These are phyloP conservation scores for Tenebrio molitor DNA, from an alignment of 1,140 invertebrate genomes.

Conservation along the genomic window DNA sequence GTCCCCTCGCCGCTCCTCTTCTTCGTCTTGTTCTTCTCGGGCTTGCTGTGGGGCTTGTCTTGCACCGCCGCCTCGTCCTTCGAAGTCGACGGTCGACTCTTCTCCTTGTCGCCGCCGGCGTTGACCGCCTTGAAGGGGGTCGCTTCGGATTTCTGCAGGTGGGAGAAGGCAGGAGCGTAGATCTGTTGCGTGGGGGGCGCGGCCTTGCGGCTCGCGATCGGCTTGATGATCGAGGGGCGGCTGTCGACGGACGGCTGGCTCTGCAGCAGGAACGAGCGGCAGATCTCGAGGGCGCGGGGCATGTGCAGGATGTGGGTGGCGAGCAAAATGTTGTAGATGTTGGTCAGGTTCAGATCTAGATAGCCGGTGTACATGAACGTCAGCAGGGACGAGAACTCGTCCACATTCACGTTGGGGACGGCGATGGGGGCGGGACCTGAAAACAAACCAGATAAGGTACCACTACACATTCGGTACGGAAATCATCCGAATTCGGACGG, in stretches of 20 bases:
- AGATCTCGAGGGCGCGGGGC: conserved; percentile 80
- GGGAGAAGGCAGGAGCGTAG: conserved; percentile 47
- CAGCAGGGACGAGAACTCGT: conserved; percentile 79
- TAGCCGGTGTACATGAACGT: conserved; percentile 85
- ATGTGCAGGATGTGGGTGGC: conserved; percentile 83
- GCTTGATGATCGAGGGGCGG: conserved; percentile 65
- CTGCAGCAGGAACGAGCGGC: conserved; percentile 69
- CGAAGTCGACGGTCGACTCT: conserved; percentile 63
- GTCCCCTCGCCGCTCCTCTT: conserved; percentile 39
- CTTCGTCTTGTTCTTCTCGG: conserved; percentile 46
- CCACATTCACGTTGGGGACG: conserved; percentile 74
- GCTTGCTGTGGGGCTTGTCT: conserved; percentile 60
- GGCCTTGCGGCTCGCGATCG: conserved; percentile 66
- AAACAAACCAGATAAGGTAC: too few species aligned
- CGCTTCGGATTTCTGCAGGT: conserved; percentile 56
- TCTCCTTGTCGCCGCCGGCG: conserved; percentile 24
- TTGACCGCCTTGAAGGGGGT: conserved; percentile 59
- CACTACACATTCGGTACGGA: too few species aligned
- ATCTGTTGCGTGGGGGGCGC: conserved; percentile 57
- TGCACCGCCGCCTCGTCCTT: conserved; percentile 61
- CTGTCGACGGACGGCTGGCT: conserved; percentile 54
- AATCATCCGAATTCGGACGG: too few species aligned
- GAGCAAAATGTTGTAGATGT: conserved; percentile 81
- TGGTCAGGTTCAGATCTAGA: conserved; percentile 77
- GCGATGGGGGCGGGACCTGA: conserved; percentile 64